Evolutionary conservation across 2,113 vertebrate genomes (phyloP).

Genomic region (Python bivittatus): DNA sequence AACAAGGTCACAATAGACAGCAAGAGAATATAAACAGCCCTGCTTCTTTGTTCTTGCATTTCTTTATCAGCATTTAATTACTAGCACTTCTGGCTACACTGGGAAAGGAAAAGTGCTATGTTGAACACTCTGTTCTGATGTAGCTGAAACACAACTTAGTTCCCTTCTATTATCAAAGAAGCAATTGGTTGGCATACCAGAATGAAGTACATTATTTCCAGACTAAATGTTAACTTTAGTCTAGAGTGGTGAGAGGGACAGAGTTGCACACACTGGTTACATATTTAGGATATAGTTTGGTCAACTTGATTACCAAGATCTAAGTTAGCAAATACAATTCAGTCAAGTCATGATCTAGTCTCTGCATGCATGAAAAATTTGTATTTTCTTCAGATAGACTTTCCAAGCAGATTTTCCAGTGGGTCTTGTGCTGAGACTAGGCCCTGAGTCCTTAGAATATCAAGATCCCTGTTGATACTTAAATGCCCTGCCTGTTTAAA

Average conservation of each 20-base stretch:
- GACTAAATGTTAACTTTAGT: background rate
- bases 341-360: too few relatives aligned
- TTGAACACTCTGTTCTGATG: slow-evolving; percentile 66
- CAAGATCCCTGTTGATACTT: too few relatives aligned
- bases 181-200: slow-evolving; percentile 51
- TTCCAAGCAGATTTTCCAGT: too few relatives aligned
- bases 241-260: too few relatives aligned
- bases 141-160: slow-evolving; percentile 54
- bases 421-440: too few relatives aligned
- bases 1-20: slow-evolving; percentile 67
- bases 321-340: too few relatives aligned
- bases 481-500: too few relatives aligned
- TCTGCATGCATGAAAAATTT: too few relatives aligned
- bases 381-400: too few relatives aligned
- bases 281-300: background rate
- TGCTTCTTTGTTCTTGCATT: slow-evolving; percentile 68
- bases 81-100: slow-evolving; percentile 67
- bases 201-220: slow-evolving; percentile 12
- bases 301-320: background rate
- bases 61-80: slow-evolving; percentile 71
- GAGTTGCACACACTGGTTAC: background rate
- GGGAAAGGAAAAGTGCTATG: slow-evolving; percentile 48
- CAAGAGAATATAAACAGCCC: slow-evolving; percentile 72
- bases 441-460: too few relatives aligned
- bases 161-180: slow-evolving; percentile 44